Base-by-base conservation (phyloP, 2,888 invertebrate genomes). In the Trissoscelio sp. region DNA sequence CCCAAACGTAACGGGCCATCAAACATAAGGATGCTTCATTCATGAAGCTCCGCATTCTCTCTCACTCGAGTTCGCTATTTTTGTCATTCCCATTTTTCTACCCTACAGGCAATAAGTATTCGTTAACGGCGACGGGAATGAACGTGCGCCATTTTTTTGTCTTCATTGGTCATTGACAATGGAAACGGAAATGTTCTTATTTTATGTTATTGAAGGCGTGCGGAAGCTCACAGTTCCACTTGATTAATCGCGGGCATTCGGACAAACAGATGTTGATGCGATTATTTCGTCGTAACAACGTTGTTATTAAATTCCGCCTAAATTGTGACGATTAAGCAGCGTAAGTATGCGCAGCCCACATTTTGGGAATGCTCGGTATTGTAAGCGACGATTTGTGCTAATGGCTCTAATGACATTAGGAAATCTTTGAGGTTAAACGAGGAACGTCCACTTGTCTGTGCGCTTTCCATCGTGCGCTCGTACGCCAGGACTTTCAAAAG, bases 331-430 rank as follows among this genome's bases (percentile, higher is more conserved):
- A 78, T 70, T 57, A 53, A 55, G 34, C 39, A 14, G 14, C 34
- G 39, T 46, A 48, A 69, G 53, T 62, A 16, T 9, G 39, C 62
- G 16, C 34, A 16, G 46, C 24, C n/a, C 44, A 20, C 28, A 28
- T 18, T 72, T 64, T 11, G 37, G 28, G 60, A 57, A 74, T 48
- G 55, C 46, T 14, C 12, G 53, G 75, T 44, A 64, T 55, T 64
- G 64, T 70, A 57, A 58, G 74, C 57, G 58, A 67, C 48, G 74
- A 74, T 74, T 70, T 70, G 70, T 75, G 75, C 64, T 80, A 75
- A 80, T 80, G 70, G 75, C 62, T 70, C 37, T 75, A 80, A 80
- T 75, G 74, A 70, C 70, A 80, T 80, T 75, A 80, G 74, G 70
- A 74, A 69, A 66, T 70, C 80, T 80, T 80, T 80, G 80, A 75